phyloP scores from a whole-genome alignment of 2,797 vertebrate species.

The Catostomus latipinnis region DNA sequence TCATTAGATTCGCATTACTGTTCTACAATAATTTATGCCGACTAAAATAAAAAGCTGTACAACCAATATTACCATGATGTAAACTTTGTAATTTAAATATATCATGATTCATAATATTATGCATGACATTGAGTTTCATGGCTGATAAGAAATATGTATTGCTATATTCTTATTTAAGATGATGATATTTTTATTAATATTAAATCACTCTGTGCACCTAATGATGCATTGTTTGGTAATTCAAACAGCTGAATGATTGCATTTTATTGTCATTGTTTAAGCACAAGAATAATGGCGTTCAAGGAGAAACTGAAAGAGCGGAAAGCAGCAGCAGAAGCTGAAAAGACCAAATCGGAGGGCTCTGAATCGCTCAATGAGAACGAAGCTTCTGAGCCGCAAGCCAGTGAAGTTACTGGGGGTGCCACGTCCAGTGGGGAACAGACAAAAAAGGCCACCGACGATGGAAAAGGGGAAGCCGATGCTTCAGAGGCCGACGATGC shows the following conservation, averaged over 20 bases:
- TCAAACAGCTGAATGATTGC: background rate
- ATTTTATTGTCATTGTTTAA: constrained; percentile 52
- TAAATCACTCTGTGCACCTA: background rate
- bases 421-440: constrained; percentile 16
- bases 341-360: constrained; percentile 62
- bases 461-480: constrained; percentile 6
- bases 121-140: too few relatives aligned
- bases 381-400: background rate
- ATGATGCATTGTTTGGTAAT: background rate
- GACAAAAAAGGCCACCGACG: constrained; percentile 19
- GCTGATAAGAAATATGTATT: too few relatives aligned
- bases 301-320: constrained; percentile 75
- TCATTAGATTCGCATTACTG: too few relatives aligned
- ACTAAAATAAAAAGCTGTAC: too few relatives aligned
- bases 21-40: too few relatives aligned
- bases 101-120: too few relatives aligned
- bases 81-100: too few relatives aligned
- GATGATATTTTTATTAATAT: too few relatives aligned
- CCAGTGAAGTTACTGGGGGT: constrained; percentile 15
- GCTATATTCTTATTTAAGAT: too few relatives aligned
- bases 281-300: constrained; percentile 74
- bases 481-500: constrained; percentile 8
- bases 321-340: constrained; percentile 70
- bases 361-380: constrained; percentile 21
- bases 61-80: too few relatives aligned